A percentile compares a stretch with the other conserved stretches of the same genome.
phyloP scores from a whole-genome alignment of 2,113 vertebrate genomes.

The Caranx ignobilis region DNA sequence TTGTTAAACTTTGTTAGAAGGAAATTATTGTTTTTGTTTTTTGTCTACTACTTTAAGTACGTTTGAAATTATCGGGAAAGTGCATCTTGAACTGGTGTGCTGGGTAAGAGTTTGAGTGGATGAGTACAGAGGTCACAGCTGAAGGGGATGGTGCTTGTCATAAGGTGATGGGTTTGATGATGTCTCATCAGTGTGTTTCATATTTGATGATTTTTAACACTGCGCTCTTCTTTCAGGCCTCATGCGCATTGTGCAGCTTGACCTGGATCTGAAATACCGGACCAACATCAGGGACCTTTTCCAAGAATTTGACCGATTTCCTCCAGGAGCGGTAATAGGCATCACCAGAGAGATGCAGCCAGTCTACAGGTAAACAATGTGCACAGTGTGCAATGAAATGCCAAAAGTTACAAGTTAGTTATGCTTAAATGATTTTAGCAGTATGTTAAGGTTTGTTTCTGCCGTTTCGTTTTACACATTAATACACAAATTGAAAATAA shows the following conservation, averaged over 20 bases:
- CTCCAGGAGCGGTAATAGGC: slow-evolving; percentile 89
- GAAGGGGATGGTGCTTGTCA: not conserved
- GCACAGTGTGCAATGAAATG: no score
- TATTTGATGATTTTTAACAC: not conserved
- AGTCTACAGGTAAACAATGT: slow-evolving; percentile 90
- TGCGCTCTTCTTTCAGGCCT: slow-evolving; percentile 85
- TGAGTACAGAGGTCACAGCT: not conserved
- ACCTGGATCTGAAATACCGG: slow-evolving; percentile 94
- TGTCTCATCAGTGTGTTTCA: not conserved
- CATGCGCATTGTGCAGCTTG: slow-evolving; percentile 91
- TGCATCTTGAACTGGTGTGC: no score
- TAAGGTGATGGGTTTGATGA: not conserved
- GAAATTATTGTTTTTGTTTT: not conserved
- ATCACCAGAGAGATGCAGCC: slow-evolving; percentile 97
- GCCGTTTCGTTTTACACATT: no score
- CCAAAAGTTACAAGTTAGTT: no score
- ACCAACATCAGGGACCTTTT: slow-evolving; percentile 95
- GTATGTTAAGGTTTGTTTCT: no score
- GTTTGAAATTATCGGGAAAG: no score
- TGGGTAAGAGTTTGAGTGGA: not conserved
- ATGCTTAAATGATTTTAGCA: no score
- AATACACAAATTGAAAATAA: no score
- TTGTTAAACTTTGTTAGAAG: not conserved
- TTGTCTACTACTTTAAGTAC: no score
- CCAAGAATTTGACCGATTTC: slow-evolving; percentile 92